These are phyloP conservation scores for human (Homo sapiens) DNA, from an alignment of 2,113 vertebrate genomes.

Conservation along the genomic window GRCh38 chr19:38327501-38328000, in stretches of 20 bases:
- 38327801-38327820: conserved; percentile 75
- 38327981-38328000: background rate
- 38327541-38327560: background rate
- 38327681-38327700: conserved; percentile 82
- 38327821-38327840: conserved; percentile 80
- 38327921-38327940: conserved; percentile 70
- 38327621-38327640: conserved; percentile 78
- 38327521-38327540: background rate
- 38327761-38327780: conserved; percentile 69
- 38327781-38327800: conserved; percentile 83
- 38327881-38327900: conserved; percentile 82
- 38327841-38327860: background rate
- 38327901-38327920: conserved; percentile 82
- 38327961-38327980: background rate
- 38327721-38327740: conserved; percentile 80
- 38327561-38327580: accelerated
- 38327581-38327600: background rate
- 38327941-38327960: background rate
- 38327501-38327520: accelerated
- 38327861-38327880: background rate
- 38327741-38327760: conserved; percentile 79
- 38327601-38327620: background rate
- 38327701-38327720: conserved; percentile 82
- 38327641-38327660: conserved; percentile 78
- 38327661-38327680: conserved; percentile 80